phyloP scores from a whole-genome alignment of 1,140 invertebrate genomes.

The Zaprionus vittiger region DNA sequence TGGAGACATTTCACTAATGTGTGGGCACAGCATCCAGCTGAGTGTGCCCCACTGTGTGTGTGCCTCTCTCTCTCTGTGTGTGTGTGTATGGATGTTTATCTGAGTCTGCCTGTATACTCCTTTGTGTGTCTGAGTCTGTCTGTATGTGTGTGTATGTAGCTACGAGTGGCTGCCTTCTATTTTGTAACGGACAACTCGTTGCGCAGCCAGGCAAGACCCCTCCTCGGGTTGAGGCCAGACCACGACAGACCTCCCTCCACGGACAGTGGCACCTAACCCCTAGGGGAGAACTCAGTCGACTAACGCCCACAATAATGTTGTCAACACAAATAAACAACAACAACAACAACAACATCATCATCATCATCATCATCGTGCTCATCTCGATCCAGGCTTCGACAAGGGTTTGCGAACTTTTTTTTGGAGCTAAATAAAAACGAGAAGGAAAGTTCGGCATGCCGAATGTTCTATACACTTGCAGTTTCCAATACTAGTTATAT shows the following conservation, averaged over 20 bases:
- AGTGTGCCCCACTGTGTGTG: not conserved
- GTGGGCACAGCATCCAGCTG: constrained; percentile 53
- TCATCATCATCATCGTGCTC: constrained; percentile 59
- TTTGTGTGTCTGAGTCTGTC: not conserved
- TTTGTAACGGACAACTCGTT: constrained; percentile 65
- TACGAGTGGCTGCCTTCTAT: constrained; percentile 50
- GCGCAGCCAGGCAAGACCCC: constrained; percentile 1
- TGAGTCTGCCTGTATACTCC: not conserved
- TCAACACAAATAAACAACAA: constrained; percentile 79
- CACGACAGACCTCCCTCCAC: not conserved
- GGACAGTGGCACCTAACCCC: not conserved
- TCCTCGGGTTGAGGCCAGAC: not conserved
- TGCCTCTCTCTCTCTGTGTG: not conserved
- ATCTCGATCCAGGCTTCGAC: constrained; percentile 12
- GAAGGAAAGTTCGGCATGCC: no score
- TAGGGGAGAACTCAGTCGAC: not conserved
- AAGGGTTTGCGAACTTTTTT: constrained; percentile 11
- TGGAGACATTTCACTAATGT: constrained; percentile 39
- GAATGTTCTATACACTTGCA: no score
- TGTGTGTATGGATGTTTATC: not conserved
- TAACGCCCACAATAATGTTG: constrained; percentile 66
- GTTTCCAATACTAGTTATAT: not conserved
- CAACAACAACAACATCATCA: constrained; percentile 58
- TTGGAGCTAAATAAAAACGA: no score
- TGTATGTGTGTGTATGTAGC: not conserved